Percentiles rank a stretch among this genome's conserved stretches.
These are phyloP conservation scores for Thumatha senex DNA, from an alignment of 2,888 invertebrate genomes.

Conservation along the genomic window DNA sequence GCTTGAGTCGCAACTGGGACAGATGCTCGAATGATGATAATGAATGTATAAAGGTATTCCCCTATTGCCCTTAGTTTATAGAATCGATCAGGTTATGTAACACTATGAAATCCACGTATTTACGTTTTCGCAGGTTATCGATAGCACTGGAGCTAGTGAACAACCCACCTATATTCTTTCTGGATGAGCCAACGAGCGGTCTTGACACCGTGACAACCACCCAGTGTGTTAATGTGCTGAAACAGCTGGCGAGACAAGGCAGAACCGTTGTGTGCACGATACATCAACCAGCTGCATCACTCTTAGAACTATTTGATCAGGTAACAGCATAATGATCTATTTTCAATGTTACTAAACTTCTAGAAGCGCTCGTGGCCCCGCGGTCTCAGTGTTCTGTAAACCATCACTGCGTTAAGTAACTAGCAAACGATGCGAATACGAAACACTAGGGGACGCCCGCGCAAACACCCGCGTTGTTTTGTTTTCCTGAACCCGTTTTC, in stretches of 20 bases:
- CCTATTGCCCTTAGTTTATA: too few species aligned
- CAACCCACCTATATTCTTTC: constrained; percentile 92
- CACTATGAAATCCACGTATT: neutral
- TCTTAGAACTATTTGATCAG: constrained; percentile 85
- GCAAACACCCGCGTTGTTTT: too few species aligned
- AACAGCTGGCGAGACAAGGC: constrained; percentile 84
- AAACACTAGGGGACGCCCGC: too few species aligned
- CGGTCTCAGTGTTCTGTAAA: too few species aligned
- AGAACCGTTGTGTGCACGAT: constrained; percentile 88
- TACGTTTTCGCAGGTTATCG: constrained; percentile 77
- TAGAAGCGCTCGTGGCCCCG: too few species aligned
- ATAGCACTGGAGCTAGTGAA: constrained; percentile 93
- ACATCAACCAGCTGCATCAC: constrained; percentile 87
- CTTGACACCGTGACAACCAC: constrained; percentile 86
- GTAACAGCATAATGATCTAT: constrained; percentile 37
- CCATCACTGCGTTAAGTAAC: too few species aligned
- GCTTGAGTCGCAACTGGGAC: too few species aligned
- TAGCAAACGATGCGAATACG: too few species aligned
- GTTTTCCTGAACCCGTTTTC: too few species aligned
- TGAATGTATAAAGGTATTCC: too few species aligned
- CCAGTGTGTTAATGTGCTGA: constrained; percentile 84
- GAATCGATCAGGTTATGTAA: too few species aligned
- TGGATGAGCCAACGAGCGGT: constrained; percentile 92
- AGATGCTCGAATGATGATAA: too few species aligned
- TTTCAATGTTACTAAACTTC: neutral